Conservation (phyloP, 2,888 invertebrate species). For the Cataglyphis rosenhaueri region DNA sequence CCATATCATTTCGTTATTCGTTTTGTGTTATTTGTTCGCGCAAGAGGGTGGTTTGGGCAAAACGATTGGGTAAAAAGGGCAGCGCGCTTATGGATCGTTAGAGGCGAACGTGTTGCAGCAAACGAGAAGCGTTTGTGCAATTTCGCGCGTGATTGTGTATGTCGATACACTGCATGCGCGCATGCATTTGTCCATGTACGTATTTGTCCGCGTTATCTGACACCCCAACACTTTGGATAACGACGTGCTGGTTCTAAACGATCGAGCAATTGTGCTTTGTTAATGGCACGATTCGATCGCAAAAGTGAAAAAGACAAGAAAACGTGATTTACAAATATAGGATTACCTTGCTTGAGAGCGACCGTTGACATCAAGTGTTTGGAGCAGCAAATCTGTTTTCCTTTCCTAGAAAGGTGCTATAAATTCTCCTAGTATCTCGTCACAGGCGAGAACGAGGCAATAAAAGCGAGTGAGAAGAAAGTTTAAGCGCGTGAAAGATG, state of each 20-base stretch:
- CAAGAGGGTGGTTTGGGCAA: background rate
- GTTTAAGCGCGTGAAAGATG: background rate
- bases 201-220: conserved; percentile 65
- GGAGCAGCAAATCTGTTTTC: background rate
- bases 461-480: background rate
- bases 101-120: conserved; percentile 62
- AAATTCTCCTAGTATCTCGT: background rate
- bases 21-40: conserved; percentile 8
- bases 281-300: background rate
- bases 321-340: background rate
- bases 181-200: conserved; percentile 16
- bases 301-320: background rate
- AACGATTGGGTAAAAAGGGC: conserved; percentile 50
- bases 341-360: background rate
- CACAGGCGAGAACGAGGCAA: background rate
- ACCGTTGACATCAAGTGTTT: background rate
- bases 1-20: conserved; percentile 11
- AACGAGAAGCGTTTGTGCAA: conserved; percentile 61
- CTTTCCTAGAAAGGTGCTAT: background rate
- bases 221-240: conserved; percentile 69
- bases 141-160: conserved; percentile 58
- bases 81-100: conserved; percentile 68
- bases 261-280: conserved; percentile 9
- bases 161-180: conserved; percentile 47
- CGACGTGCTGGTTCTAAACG: conserved; percentile 59